A percentile compares a stretch with the other conserved stretches of the same genome.
Conservation (phyloP, 2,797 vertebrate genomes). For the Sebastes hubbsi region DNA sequence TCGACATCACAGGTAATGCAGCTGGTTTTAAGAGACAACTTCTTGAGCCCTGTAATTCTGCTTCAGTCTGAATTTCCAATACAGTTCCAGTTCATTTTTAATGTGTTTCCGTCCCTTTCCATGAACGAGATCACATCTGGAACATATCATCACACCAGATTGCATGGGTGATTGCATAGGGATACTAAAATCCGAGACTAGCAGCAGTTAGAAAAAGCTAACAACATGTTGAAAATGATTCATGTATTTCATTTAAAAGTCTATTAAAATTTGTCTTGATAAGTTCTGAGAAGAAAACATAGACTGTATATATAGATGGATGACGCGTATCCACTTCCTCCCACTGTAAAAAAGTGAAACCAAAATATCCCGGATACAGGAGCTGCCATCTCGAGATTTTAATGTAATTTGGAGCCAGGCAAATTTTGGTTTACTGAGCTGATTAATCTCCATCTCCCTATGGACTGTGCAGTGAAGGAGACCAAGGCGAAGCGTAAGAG, state of each 20-base stretch:
- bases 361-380: too few relatives aligned
- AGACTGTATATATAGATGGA: too few relatives aligned
- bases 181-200: not conserved
- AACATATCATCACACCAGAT: not conserved
- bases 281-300: too few relatives aligned
- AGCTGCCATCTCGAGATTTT: too few relatives aligned
- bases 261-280: not conserved
- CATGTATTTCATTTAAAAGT: not conserved
- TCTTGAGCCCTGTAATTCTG: not conserved
- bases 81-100: not conserved
- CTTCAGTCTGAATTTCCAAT: not conserved
- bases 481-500: conserved; percentile 97
- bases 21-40: conserved; percentile 16
- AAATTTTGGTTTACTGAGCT: not conserved
- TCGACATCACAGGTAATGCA: conserved; percentile 87
- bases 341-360: too few relatives aligned
- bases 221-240: not conserved
- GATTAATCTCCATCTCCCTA: not conserved
- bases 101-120: not conserved
- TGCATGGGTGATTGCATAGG: not conserved
- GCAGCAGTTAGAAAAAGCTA: not conserved
- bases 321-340: too few relatives aligned
- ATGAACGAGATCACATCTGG: not conserved
- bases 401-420: too few relatives aligned
- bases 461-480: conserved; percentile 87